Conservation (phyloP, 2,888 invertebrate species). For the Conops quadrifasciatus region DNA sequence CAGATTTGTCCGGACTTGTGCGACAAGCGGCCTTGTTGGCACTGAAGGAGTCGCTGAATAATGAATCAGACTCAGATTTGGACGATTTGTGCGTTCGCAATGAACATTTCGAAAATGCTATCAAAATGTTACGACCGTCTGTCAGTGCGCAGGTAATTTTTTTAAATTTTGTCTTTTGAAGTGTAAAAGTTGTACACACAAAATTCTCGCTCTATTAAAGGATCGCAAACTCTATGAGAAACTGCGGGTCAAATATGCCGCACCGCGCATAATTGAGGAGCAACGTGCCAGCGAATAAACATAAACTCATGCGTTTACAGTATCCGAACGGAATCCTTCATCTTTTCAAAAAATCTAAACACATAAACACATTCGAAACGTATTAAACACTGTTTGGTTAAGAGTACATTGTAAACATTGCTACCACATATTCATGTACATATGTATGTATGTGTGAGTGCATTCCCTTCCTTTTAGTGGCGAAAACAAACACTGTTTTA, state of each 20-base stretch:
- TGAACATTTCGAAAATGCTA: slow-evolving; percentile 80
- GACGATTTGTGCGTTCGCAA: slow-evolving; percentile 72
- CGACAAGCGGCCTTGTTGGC: slow-evolving; percentile 86
- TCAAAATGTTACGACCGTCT: slow-evolving; percentile 85
- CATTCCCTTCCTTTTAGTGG: too few species aligned
- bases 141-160: slow-evolving; percentile 75
- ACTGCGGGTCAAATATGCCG: slow-evolving; percentile 73
- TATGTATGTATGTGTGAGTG: too few species aligned
- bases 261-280: slow-evolving; percentile 50
- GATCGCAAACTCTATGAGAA: slow-evolving; percentile 82
- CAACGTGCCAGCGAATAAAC: background rate
- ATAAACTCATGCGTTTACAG: background rate
- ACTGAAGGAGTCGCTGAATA: slow-evolving; percentile 77
- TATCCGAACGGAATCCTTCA: background rate
- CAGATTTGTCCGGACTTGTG: slow-evolving; percentile 90
- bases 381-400: slow-evolving; percentile 3
- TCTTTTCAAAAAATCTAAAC: background rate
- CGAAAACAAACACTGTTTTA: background rate
- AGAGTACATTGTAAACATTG: background rate
- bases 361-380: slow-evolving; percentile 23
- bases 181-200: slow-evolving; percentile 15
- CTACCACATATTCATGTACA: background rate
- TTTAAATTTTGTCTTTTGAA: background rate
- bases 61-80: slow-evolving; percentile 61
- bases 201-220: slow-evolving; percentile 54